Conservation (phyloP, 1,140 invertebrate genomes). For the Sipha flava region DNA sequence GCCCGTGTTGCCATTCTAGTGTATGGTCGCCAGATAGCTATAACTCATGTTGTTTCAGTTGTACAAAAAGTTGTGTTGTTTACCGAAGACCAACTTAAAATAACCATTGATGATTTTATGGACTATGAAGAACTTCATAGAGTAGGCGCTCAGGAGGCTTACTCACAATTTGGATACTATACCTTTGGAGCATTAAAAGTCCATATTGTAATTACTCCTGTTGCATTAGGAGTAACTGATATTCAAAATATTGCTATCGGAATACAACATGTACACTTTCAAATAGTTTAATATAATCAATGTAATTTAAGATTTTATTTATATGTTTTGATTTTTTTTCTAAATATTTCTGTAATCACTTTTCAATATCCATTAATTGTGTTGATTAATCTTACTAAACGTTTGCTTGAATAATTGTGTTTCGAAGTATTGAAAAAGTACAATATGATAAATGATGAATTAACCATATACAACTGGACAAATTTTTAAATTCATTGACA, state of each 20-base stretch:
- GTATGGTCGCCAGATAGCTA: constrained; percentile 63
- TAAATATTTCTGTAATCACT: neutral
- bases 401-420: neutral
- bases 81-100: neutral
- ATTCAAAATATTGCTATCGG: constrained; percentile 4
- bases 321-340: neutral
- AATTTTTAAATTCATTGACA: too few species aligned
- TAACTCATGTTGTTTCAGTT: constrained; percentile 66
- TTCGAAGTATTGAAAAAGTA: too few species aligned
- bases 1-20: constrained; percentile 66
- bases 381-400: neutral
- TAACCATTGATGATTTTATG: constrained; percentile 12
- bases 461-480: neutral
- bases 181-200: neutral
- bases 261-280: constrained; percentile 20
- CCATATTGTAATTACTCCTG: constrained; percentile 17
- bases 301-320: neutral
- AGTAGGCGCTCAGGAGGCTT: neutral
- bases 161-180: constrained; percentile 7
- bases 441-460: neutral
- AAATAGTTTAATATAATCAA: neutral
- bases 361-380: neutral
- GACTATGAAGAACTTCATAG: neutral
- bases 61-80: constrained; percentile 1
- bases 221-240: neutral